phyloP scores from a whole-genome alignment of 2,113 vertebrate genomes.

The Callocephalon fimbriatum region DNA sequence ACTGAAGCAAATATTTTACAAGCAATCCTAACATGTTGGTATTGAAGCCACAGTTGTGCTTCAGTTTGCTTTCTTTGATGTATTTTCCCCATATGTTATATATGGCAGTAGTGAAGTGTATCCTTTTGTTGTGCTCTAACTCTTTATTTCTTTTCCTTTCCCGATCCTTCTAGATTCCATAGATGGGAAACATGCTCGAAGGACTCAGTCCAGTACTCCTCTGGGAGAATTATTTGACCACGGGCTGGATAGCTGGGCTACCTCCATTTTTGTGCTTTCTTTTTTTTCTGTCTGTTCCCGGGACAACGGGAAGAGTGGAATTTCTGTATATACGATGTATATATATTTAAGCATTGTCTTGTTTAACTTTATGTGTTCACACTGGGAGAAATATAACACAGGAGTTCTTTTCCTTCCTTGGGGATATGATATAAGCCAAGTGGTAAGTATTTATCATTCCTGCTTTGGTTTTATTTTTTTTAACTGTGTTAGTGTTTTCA shows the following conservation, averaged over 20 bases:
- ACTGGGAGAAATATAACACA: constrained; percentile 79
- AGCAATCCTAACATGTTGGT: not conserved
- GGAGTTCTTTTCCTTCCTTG: constrained; percentile 76
- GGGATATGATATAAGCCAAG: constrained; percentile 75
- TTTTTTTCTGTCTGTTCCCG: constrained; percentile 74
- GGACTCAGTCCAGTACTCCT: constrained; percentile 73
- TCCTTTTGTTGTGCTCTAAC: not conserved
- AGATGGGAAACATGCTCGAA: constrained; percentile 77
- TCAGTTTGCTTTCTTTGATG: not conserved
- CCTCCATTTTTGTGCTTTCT: constrained; percentile 73
- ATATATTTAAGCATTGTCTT: constrained; percentile 68
- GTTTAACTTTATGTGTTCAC: constrained; percentile 75
- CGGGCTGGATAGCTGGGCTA: constrained; percentile 77
- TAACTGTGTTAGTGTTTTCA: constrained; percentile 7
- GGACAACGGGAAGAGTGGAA: constrained; percentile 38
- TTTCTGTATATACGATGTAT: constrained; percentile 74
- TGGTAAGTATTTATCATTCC: constrained; percentile 65
- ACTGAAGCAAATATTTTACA: not conserved
- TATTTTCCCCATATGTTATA: not conserved
- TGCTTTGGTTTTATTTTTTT: constrained; percentile 14
- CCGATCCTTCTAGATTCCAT: constrained; percentile 62
- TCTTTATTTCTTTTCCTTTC: not conserved
- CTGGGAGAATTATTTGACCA: constrained; percentile 77
- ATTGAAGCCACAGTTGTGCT: not conserved
- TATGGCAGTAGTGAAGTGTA: not conserved